Evolutionary conservation across 64 coral and sea anemone species (phyloP).

Genomic region (Platygyra sinensis): DNA sequence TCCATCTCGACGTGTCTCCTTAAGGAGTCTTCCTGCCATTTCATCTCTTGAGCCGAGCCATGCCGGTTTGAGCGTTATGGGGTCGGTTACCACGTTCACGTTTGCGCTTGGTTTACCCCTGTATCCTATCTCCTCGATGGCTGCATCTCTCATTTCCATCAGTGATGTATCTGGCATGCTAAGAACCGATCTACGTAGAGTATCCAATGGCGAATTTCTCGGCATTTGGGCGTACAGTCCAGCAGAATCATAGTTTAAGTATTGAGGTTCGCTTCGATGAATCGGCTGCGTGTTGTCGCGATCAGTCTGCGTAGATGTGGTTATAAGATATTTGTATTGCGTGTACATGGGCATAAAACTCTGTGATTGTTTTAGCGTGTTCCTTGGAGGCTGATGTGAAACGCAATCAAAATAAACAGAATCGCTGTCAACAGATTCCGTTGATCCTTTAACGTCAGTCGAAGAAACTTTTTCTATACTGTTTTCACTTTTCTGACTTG

Average conservation of each 20-base stretch:
- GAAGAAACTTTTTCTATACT: slow-evolving; percentile 4
- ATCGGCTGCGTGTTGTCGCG: not conserved
- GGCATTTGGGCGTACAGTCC: not conserved
- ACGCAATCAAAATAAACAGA: slow-evolving; percentile 49
- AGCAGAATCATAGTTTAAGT: not conserved
- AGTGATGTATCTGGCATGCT: slow-evolving; percentile 28
- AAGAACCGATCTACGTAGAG: not conserved
- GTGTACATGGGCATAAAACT: not conserved
- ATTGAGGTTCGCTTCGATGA: not conserved
- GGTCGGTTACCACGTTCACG: not conserved
- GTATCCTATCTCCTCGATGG: slow-evolving; percentile 14
- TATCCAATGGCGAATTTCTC: slow-evolving; percentile 5
- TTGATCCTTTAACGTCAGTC: slow-evolving; percentile 12
- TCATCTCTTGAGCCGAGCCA: slow-evolving; percentile 21
- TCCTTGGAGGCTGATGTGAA: not conserved
- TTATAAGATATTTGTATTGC: slow-evolving; percentile 3
- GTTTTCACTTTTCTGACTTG: slow-evolving; percentile 20
- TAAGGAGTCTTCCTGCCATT: not conserved
- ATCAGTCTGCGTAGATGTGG: slow-evolving; percentile 11
- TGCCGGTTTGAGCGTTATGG: not conserved
- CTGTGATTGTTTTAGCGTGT: slow-evolving; percentile 21
- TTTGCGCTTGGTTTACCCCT: not conserved
- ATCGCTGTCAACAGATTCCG: slow-evolving; percentile 29
- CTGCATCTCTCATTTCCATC: slow-evolving; percentile 8
- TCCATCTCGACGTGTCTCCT: not conserved